Conservation (phyloP, 2,113 vertebrate genomes). For the Grammomys surdaster region DNA sequence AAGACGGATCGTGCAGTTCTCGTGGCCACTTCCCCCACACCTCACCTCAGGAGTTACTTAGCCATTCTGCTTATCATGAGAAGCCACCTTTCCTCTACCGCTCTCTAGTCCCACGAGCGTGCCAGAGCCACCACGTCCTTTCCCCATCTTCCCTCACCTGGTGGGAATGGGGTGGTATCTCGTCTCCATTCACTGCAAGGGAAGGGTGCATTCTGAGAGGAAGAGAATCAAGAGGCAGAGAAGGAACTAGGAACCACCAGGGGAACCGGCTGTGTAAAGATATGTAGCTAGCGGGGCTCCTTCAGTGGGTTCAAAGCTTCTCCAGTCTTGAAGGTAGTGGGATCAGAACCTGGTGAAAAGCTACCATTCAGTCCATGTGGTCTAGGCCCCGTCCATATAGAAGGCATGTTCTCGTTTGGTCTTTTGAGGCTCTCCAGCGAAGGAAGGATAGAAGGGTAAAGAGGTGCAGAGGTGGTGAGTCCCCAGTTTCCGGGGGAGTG, state of each 20-base stretch:
- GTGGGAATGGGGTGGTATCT: neutral
- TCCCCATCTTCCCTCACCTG: accelerated
- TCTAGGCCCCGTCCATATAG: too few relatives aligned
- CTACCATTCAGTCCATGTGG: neutral
- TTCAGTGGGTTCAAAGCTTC: neutral
- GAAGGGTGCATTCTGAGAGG: too few relatives aligned
- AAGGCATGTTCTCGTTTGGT: neutral
- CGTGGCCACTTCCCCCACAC: neutral
- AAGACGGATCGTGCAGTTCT: neutral
- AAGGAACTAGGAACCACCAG: too few relatives aligned
- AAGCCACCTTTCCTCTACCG: neutral
- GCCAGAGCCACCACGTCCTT: neutral
- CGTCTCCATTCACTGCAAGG: neutral
- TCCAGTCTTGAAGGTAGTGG: neutral
- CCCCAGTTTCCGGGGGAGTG: too few relatives aligned
- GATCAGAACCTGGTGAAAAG: neutral
- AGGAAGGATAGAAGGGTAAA: too few relatives aligned
- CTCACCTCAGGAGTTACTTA: neutral
- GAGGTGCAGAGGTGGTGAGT: neutral
- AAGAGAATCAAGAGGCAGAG: neutral
- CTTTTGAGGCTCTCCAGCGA: neutral
- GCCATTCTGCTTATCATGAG: neutral
- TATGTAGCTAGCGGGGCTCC: too few relatives aligned
- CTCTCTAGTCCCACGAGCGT: neutral
- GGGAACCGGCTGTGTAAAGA: neutral